Evolutionary conservation across 2,888 invertebrate species (phyloP), one percentile per base, ranked within the genome.

Genomic region (Eilema caniola): DNA sequence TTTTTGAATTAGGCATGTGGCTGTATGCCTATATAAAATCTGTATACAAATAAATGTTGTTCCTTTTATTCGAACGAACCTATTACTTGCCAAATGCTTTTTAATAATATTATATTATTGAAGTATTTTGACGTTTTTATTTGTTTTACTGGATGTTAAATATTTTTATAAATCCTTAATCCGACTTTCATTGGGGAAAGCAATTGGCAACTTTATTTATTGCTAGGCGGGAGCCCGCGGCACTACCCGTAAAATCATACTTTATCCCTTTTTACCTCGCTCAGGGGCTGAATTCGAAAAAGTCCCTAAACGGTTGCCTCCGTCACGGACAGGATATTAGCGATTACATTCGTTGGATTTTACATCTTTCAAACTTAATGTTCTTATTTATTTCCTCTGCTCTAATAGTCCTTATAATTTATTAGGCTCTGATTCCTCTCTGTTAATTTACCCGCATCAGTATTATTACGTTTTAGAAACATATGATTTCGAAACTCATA

Each of bases 141-240:
- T 68, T 65, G 61, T 75, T 37, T 57, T 57, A 74, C 53, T n/a
- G n/a, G 20, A 53, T 33, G 72, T 81, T 70, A 64, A 77, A 69
- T 72, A 69, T 72, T 77, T 80, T 74, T 77, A 76, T 73, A 77
- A 80, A 76, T 73, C 74, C 73, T 78, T 76, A 67, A 74, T 73
- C 74, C 79, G 73, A 68, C 75, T 81, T 83, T 70, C 75, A 74
- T 76, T 79, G 75, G 69, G 73, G 63, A 75, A 66, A 72, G 77
- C 83, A 75, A 81, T 83, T 76, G 81, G 75, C 73, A 76, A 83
- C 72, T 81, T 83, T 82, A 82, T 82, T 82, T 82, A 82, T 82
- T 75, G 75, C 79, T 64, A 73, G 64, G 67, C 74, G 74, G 62
- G 70, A 66, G 76, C 79, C 83, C 72, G 79, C 81, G 74, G 83